phyloP scores from a whole-genome alignment of 2,113 vertebrate species.

The Brachirus orientalis region DNA sequence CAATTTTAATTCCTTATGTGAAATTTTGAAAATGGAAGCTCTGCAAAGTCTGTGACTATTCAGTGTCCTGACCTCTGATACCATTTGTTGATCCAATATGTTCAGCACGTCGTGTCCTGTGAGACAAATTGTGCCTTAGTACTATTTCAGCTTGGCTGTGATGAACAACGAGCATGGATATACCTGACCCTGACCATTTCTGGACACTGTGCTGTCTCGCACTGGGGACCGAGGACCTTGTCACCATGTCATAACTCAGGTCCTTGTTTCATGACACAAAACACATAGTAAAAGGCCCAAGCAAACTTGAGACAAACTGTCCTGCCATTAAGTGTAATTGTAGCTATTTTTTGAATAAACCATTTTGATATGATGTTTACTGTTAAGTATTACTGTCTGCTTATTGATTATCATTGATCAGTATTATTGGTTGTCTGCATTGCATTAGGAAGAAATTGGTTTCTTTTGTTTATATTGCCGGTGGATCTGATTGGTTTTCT shows the following conservation, averaged over 20 bases:
- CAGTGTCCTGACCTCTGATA: neutral
- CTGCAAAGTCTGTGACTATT: neutral
- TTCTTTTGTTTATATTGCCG: too few species aligned
- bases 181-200: slow-evolving; percentile 58
- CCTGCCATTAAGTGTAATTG: neutral
- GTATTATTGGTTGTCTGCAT: neutral
- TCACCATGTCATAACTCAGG: slow-evolving; percentile 63
- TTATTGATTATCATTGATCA: neutral
- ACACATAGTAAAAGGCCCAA: neutral
- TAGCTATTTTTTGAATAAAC: too few species aligned
- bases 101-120: slow-evolving; percentile 19
- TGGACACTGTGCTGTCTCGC: slow-evolving; percentile 29
- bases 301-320: slow-evolving; percentile 8
- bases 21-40: too few species aligned
- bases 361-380: neutral
- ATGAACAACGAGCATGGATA: slow-evolving; percentile 46
- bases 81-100: slow-evolving; percentile 1
- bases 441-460: neutral
- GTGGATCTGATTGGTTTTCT: neutral
- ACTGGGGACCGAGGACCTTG: slow-evolving; percentile 43
- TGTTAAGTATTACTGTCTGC: neutral
- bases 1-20: too few species aligned
- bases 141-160: slow-evolving; percentile 52
- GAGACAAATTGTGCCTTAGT: slow-evolving; percentile 35
- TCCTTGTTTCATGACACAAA: slow-evolving; percentile 42